These are phyloP conservation scores for Lampropteryx suffumata DNA, from an alignment of 2,888 invertebrate genomes.

Conservation along the genomic window DNA sequence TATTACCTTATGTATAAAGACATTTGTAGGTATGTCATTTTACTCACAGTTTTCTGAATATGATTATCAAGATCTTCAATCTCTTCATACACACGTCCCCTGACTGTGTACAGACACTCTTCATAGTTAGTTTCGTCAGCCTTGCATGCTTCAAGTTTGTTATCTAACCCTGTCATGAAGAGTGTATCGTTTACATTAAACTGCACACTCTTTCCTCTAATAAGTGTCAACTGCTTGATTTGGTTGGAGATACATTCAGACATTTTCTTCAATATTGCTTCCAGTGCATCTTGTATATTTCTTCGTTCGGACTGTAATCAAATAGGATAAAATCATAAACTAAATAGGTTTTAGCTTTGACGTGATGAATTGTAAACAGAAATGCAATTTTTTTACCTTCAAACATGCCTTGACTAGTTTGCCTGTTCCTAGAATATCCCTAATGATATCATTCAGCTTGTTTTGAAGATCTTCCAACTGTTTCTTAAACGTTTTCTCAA, in stretches of 20 bases:
- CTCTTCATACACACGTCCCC: constrained; percentile 40
- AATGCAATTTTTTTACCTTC: constrained; percentile 34
- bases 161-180: constrained; percentile 41
- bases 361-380: too few species aligned
- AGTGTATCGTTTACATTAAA: constrained; percentile 38
- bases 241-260: constrained; percentile 44
- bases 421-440: constrained; percentile 37
- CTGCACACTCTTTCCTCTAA: constrained; percentile 27
- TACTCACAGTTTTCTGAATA: constrained; percentile 48
- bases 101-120: constrained; percentile 44
- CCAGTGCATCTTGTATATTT: constrained; percentile 40
- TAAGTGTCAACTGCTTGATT: constrained; percentile 30
- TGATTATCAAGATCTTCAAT: constrained; percentile 40
- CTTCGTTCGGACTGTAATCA: constrained; percentile 45
- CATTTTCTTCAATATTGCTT: constrained; percentile 38
- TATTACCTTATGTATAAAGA: too few species aligned
- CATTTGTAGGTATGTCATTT: neutral
- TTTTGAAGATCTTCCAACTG: constrained; percentile 39
- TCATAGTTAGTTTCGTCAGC: constrained; percentile 36
- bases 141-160: constrained; percentile 42
- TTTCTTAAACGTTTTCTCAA: constrained; percentile 36
- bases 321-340: neutral
- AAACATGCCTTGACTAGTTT: constrained; percentile 47
- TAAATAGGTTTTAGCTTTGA: too few species aligned
- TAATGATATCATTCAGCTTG: constrained; percentile 37